These are phyloP conservation scores for Mythimna lalbum DNA, from an alignment of 2,888 invertebrate genomes.

Conservation along the genomic window DNA sequence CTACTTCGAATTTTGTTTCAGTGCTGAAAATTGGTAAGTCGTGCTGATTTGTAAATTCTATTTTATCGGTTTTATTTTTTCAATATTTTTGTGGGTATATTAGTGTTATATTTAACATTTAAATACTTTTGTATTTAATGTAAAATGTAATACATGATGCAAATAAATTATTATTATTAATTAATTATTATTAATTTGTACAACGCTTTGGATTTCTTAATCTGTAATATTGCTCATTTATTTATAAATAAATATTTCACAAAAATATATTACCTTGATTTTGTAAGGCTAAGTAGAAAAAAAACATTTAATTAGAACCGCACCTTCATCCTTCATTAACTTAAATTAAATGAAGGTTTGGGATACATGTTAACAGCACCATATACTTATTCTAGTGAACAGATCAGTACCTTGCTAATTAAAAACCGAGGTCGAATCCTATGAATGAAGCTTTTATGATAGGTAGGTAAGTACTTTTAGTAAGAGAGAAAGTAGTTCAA, in stretches of 20 bases:
- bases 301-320: neutral
- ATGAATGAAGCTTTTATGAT: neutral
- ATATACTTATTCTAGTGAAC: neutral
- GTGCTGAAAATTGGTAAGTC: neutral
- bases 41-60: too few relatives aligned
- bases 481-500: too few relatives aligned
- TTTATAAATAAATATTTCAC: too few relatives aligned
- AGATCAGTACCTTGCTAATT: neutral
- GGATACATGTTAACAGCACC: constrained; percentile 5
- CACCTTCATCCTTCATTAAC: constrained; percentile 6
- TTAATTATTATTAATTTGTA: too few relatives aligned
- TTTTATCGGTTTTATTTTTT: too few relatives aligned
- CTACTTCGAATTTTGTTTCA: neutral
- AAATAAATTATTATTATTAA: too few relatives aligned
- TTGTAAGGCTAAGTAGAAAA: neutral
- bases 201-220: too few relatives aligned
- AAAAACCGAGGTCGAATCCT: neutral
- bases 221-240: too few relatives aligned
- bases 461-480: neutral
- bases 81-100: too few relatives aligned
- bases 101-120: too few relatives aligned
- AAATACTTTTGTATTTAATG: too few relatives aligned
- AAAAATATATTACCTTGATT: neutral
- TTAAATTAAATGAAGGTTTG: constrained; percentile 12
- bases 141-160: too few relatives aligned